Evolutionary conservation across 2,113 vertebrate species (phyloP).

Genomic region (Notothenia rossii): DNA sequence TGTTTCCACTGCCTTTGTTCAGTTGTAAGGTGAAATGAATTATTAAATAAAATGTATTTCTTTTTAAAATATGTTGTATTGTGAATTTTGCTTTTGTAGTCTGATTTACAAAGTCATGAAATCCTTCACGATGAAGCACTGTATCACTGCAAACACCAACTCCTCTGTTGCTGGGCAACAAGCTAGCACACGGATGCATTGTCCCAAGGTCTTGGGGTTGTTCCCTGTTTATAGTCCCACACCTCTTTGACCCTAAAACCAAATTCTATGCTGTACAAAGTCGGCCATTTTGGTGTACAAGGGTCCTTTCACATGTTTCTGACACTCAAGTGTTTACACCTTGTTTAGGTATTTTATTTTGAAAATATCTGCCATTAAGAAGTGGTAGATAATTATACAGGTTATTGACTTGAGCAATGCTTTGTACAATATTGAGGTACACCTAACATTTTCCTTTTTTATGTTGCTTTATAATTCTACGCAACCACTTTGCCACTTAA

Average conservation of each 20-base stretch:
- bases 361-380: neutral
- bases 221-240: conserved; percentile 10
- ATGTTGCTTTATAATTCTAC: neutral
- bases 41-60: conserved; percentile 53
- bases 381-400: neutral
- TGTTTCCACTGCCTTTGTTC: conserved; percentile 7
- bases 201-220: conserved; percentile 26
- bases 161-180: conserved; percentile 52
- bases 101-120: conserved; percentile 12
- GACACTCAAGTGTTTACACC: conserved; percentile 16
- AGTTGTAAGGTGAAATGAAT: conserved; percentile 18
- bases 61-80: conserved; percentile 25
- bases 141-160: neutral
- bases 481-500: too few relatives aligned
- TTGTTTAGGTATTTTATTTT: conserved; percentile 6
- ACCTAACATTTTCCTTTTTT: neutral
- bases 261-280: neutral
- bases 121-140: neutral
- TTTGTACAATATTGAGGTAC: too few relatives aligned
- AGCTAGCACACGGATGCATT: conserved; percentile 33
- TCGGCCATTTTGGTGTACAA: neutral
- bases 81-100: conserved; percentile 11
- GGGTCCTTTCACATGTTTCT: neutral
- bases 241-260: conserved; percentile 30
- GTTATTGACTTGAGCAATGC: too few relatives aligned